Evolutionary conservation across 2,888 invertebrate species (phyloP), one percentile per base, ranked within the genome.

Genomic region (Myopa testacea): DNA sequence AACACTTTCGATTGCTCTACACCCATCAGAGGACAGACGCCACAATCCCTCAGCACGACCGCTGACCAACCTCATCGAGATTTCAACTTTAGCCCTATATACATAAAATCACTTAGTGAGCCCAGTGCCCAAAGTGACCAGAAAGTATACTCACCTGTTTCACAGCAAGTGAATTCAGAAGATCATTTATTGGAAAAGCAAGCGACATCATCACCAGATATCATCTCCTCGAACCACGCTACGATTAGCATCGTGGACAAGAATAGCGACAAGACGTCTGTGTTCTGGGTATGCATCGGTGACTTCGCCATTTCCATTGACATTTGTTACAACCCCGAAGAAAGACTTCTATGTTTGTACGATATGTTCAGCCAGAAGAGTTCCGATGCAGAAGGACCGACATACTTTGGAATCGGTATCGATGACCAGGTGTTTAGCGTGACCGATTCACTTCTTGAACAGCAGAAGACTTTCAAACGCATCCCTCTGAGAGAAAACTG

Each of bases 351-450:
- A 16, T 76, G 85, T 34, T 81, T 88, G 0, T 84, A 86, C 67
- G 84, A 88, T 19, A 86, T 86, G 45, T 88, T 88, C 26, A 83
- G 82, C 0, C 86, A 87, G 60, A 86, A 85, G 69, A 84, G 82
- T 16, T 84, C 81, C 68, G 86, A 87, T 26, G 79, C 82, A 1
- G 82, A 82, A 0, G 85, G 84, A 12, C 75, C 88, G 4, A 82
- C 55, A 5, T n/a, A 62, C 10, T 62, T 26, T 12, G 82, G 84
- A 67, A 88, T 88, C 37, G 88, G 88, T 76, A 86, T 88, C 34
- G 88, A 88, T 76, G 83, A 83, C 10, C 81, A 86, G 40, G 85
- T 84, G 70, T 88, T 86, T 19, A 80, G 79, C 0, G 34, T 77
- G 0, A 74, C 80, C 38, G 70, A 78, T 4, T 69, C 77, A 0